Conservation (phyloP, 2,888 invertebrate species). For the Cataglyphis cursor region DNA sequence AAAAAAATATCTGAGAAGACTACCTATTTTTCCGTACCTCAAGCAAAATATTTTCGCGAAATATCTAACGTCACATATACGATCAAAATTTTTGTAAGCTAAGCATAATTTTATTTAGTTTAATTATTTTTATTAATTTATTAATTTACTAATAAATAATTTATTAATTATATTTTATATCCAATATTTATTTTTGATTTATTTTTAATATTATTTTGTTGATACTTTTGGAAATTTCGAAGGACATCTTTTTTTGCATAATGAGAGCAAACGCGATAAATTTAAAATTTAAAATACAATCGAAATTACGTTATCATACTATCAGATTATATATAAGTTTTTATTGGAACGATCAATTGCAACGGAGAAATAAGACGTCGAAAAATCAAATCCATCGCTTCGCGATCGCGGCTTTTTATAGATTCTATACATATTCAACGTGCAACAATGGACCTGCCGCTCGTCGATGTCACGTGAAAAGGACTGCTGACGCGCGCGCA, state of each 20-base stretch:
- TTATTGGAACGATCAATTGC: neutral
- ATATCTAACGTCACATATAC: neutral
- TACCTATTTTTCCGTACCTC: neutral
- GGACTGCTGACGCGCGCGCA: conserved; percentile 25
- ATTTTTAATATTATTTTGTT: neutral
- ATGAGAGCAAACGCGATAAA: neutral
- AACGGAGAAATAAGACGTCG: neutral
- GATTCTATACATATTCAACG: neutral
- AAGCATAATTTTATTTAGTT: no score
- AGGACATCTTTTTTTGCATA: neutral
- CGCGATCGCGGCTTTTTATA: neutral
- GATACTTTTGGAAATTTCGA: neutral
- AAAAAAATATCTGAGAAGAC: neutral
- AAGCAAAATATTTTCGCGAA: neutral
- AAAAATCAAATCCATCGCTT: neutral
- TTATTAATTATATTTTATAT: no score
- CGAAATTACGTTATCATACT: neutral
- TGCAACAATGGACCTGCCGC: neutral
- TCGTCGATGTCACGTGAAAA: conserved; percentile 23
- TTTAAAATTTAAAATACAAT: neutral
- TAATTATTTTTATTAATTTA: no score
- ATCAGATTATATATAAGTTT: neutral
- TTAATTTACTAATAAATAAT: no score
- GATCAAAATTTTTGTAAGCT: neutral
- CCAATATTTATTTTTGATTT: no score